Evolutionary conservation across 2,888 invertebrate species (phyloP).

Genomic region (Nemoura dubitans): DNA sequence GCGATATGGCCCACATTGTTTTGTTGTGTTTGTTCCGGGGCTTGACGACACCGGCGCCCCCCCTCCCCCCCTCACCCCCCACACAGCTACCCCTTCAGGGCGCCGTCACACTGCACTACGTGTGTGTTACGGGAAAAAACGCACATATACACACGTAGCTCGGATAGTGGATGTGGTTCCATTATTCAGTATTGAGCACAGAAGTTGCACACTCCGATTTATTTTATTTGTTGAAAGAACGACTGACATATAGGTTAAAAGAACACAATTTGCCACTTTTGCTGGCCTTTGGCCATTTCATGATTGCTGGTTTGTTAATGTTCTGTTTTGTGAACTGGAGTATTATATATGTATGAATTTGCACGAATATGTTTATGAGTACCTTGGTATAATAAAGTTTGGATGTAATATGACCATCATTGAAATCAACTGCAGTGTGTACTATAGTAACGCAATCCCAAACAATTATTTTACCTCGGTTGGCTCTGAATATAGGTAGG

Average conservation of each 20-base stretch:
- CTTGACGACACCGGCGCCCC: background rate
- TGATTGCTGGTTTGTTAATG: background rate
- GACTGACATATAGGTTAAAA: background rate
- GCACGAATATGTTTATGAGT: too few relatives aligned
- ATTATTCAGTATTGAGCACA: slow-evolving; percentile 18
- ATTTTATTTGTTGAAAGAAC: background rate
- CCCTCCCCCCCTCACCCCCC: background rate
- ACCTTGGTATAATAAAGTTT: too few relatives aligned
- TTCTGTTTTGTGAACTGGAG: background rate
- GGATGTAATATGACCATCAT: too few relatives aligned
- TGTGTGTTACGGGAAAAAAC: background rate
- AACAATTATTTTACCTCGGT: too few relatives aligned
- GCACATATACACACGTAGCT: background rate
- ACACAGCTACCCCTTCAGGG: background rate
- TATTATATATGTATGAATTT: too few relatives aligned
- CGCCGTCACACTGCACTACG: background rate
- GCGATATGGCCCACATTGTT: slow-evolving; percentile 12
- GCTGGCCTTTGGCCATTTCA: background rate
- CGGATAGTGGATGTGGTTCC: slow-evolving; percentile 5
- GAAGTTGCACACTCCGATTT: background rate
- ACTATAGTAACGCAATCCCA: too few relatives aligned
- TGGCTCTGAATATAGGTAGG: too few relatives aligned
- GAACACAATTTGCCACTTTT: slow-evolving; percentile 15
- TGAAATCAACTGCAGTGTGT: too few relatives aligned
- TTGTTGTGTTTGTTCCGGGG: slow-evolving; percentile 7